phyloP scores from a whole-genome alignment of 2,888 invertebrate species.

The Xylophagus ater region DNA sequence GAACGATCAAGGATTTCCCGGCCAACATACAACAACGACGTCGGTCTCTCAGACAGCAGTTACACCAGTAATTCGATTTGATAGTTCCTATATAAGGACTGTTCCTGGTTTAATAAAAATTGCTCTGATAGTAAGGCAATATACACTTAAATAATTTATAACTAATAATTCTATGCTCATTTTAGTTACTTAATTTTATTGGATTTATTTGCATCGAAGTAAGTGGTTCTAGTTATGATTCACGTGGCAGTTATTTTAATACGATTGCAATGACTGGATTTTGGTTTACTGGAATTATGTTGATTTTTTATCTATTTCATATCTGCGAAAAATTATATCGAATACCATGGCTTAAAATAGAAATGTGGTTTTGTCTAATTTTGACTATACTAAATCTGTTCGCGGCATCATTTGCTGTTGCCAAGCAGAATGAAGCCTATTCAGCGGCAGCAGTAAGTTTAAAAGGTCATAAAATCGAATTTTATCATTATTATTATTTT shows the following conservation, averaged over 20 bases:
- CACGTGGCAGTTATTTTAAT: slow-evolving; percentile 62
- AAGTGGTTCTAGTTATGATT: slow-evolving; percentile 42
- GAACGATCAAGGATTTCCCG: slow-evolving; percentile 59
- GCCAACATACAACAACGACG: slow-evolving; percentile 63
- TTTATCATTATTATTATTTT: slow-evolving; percentile 20
- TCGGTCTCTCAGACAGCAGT: slow-evolving; percentile 55
- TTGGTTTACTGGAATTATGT: slow-evolving; percentile 70
- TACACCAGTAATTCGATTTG: slow-evolving; percentile 64
- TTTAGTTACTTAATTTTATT: slow-evolving; percentile 54
- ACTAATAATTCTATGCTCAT: slow-evolving; percentile 19
- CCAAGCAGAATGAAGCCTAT: slow-evolving; percentile 46
- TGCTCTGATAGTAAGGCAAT: slow-evolving; percentile 56
- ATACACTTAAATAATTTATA: not conserved
- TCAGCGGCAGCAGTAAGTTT: slow-evolving; percentile 56
- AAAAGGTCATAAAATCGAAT: slow-evolving; percentile 4
- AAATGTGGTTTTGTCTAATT: slow-evolving; percentile 60
- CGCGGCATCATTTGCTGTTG: slow-evolving; percentile 58
- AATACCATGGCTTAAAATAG: slow-evolving; percentile 79
- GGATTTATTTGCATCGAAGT: slow-evolving; percentile 73
- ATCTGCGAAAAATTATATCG: slow-evolving; percentile 72
- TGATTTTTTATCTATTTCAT: slow-evolving; percentile 74
- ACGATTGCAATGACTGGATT: slow-evolving; percentile 74
- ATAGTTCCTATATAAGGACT: slow-evolving; percentile 56
- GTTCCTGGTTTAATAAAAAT: slow-evolving; percentile 67
- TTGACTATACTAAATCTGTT: slow-evolving; percentile 68